These are phyloP conservation scores for Oreochromis niloticus DNA, from an alignment of 2,113 vertebrate genomes.

Conservation along the genomic window DNA sequence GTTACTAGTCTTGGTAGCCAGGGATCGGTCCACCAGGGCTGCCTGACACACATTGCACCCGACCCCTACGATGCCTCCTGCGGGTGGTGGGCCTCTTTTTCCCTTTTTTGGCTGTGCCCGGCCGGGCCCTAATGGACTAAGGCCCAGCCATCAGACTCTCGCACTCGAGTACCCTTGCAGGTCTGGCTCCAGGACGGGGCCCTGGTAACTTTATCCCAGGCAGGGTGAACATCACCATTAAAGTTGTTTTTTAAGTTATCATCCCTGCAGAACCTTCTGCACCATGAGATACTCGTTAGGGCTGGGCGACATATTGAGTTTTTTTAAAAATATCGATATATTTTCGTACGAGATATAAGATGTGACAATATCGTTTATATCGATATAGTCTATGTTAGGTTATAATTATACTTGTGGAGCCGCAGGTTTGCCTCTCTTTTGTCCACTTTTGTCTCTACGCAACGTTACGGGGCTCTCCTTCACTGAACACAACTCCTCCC, in stretches of 20 bases:
- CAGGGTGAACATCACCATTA: not conserved
- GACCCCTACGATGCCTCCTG: not conserved
- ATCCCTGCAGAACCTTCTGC: not conserved
- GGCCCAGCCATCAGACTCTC: not conserved
- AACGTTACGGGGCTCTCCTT: no score
- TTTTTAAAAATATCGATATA: no score
- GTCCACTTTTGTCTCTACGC: no score
- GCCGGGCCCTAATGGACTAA: not conserved
- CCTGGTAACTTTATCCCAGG: not conserved
- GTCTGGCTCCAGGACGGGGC: not conserved
- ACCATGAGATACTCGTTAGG: not conserved
- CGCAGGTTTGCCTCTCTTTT: no score
- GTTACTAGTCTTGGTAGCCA: not conserved
- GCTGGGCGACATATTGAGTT: no score
- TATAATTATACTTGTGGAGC: no score
- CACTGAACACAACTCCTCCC: no score
- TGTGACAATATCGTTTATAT: no score
- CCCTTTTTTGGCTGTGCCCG: not conserved
- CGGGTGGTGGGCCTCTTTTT: not conserved
- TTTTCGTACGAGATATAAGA: no score
- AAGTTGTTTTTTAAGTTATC: not conserved
- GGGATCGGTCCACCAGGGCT: not conserved
- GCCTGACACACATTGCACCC: not conserved
- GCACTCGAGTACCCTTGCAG: rapidly evolving
- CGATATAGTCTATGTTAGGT: no score